Evolutionary conservation across 1,140 invertebrate species (phyloP), one percentile per base, ranked within the genome.

Genomic region (Calycopis cecrops): DNA sequence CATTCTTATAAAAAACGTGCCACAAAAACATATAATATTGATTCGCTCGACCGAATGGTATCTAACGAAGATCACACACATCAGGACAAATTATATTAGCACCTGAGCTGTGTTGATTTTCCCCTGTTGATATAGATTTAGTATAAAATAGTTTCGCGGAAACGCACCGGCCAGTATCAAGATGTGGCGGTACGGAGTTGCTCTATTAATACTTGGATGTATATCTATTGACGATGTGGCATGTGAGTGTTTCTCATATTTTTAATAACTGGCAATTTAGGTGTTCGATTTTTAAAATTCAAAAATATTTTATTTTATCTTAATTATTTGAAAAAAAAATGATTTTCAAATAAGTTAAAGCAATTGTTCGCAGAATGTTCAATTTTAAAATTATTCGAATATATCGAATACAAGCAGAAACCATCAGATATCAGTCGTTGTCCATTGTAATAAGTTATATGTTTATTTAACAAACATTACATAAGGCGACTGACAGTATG

Each of bases 61-160:
- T 28, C 21, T 3, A 28, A 44, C 40, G 17, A 9, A 44, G 40
- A 14, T 9, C 40, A 14, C 17, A 44, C 14, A 44, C 14, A 40
- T 40, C 2, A 28, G 21, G 21, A 44, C 40, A 44, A 44, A 44
- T 44, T 40, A 55, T 47, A 59, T 78, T 78, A 76, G 47, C 69
- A 69, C 57, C 9, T 51, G 52, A 47, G 56, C 69, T 62, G 59
- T 63, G 33, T 50, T 33, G 55, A 57, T 65, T 59, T 65, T 49
- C 38, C 52, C 21, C 35, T 64, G 58, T 67, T 66, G 57, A 69
- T 64, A 56, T 48, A 61, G 28, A 18, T 47, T 21, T 40, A 48
- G 63, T 79, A 79, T 81, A 81, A 69, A 80, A 70, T 67, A 74
- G 65, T 69, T 52, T 52, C 48, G 59, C 55, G 14, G 17, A 37